phyloP scores from a whole-genome alignment of 1,140 invertebrate genomes.

The Harpegnathos saltator region DNA sequence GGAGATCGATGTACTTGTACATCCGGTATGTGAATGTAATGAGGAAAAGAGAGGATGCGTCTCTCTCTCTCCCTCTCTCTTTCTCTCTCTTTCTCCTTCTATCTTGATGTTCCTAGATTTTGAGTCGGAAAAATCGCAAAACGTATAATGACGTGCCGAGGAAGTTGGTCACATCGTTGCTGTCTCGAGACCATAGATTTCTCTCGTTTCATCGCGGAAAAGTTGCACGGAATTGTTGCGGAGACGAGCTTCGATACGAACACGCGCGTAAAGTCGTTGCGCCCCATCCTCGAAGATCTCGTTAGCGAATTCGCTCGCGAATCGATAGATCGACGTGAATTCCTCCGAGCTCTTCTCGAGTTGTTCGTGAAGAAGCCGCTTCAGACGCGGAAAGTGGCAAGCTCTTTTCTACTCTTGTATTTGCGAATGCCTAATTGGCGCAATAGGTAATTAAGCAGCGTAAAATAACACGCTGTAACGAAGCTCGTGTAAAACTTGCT shows the following conservation, averaged over 20 bases:
- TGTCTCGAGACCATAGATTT: neutral
- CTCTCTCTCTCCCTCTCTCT: too few species aligned
- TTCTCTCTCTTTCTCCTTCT: too few species aligned
- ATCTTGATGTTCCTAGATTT: too few species aligned
- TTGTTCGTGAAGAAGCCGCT: neutral
- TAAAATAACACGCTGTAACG: slow-evolving; percentile 45
- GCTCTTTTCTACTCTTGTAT: neutral
- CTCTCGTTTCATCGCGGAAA: neutral
- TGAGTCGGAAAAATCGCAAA: too few species aligned
- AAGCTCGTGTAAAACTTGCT: slow-evolving; percentile 50
- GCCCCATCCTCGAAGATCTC: slow-evolving; percentile 52
- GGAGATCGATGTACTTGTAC: neutral
- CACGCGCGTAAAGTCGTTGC: slow-evolving; percentile 55
- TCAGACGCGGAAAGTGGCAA: neutral
- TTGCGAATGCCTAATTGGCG: slow-evolving; percentile 33
- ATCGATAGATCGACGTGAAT: slow-evolving; percentile 20
- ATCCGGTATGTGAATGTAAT: too few species aligned
- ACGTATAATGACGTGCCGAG: too few species aligned
- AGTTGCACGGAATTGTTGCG: neutral
- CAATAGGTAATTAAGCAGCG: slow-evolving; percentile 33
- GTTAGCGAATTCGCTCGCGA: slow-evolving; percentile 47
- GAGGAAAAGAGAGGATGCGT: too few species aligned
- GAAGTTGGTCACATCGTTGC: neutral
- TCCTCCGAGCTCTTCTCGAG: neutral
- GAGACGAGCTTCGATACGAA: slow-evolving; percentile 3